Percentiles rank a stretch among this genome's conserved stretches.
phyloP scores from a whole-genome alignment of 2,888 invertebrate species.

The Rhingia rostrata region DNA sequence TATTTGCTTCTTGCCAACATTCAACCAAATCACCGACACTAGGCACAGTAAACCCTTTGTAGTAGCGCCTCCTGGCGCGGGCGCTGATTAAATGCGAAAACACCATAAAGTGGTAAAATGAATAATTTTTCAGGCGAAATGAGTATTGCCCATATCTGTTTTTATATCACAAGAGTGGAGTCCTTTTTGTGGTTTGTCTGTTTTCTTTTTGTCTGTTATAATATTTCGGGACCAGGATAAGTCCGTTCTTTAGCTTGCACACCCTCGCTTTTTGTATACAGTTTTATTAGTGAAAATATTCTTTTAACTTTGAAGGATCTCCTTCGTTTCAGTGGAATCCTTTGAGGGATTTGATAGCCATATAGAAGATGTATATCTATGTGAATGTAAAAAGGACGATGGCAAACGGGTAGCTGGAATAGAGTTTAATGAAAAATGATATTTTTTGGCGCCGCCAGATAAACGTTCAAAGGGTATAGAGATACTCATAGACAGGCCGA shows the following conservation, averaged over 20 bases:
- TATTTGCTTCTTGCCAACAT: constrained; percentile 47
- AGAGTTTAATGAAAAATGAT: constrained; percentile 61
- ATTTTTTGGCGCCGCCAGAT: constrained; percentile 47
- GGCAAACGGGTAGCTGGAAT: constrained; percentile 32
- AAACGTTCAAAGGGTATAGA: constrained; percentile 37
- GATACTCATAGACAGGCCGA: neutral
- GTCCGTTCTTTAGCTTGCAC: neutral
- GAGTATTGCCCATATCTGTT: constrained; percentile 10
- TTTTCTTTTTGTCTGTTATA: constrained; percentile 26
- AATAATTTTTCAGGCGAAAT: constrained; percentile 50
- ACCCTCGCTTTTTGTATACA: neutral
- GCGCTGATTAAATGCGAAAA: constrained; percentile 8
- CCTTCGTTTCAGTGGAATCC: neutral
- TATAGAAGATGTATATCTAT: neutral
- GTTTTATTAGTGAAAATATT: constrained; percentile 44
- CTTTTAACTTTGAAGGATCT: constrained; percentile 42
- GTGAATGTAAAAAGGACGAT: neutral
- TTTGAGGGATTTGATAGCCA: neutral
- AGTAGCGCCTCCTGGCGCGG: constrained; percentile 7
- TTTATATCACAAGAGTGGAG: neutral
- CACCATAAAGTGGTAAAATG: constrained; percentile 54
- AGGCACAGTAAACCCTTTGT: constrained; percentile 38
- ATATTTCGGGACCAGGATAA: constrained; percentile 27
- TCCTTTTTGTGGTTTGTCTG: constrained; percentile 44
- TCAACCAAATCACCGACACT: constrained; percentile 48